Conservation (phyloP, 2,797 vertebrate species). For the Otolemur crassicaudatus region DNA sequence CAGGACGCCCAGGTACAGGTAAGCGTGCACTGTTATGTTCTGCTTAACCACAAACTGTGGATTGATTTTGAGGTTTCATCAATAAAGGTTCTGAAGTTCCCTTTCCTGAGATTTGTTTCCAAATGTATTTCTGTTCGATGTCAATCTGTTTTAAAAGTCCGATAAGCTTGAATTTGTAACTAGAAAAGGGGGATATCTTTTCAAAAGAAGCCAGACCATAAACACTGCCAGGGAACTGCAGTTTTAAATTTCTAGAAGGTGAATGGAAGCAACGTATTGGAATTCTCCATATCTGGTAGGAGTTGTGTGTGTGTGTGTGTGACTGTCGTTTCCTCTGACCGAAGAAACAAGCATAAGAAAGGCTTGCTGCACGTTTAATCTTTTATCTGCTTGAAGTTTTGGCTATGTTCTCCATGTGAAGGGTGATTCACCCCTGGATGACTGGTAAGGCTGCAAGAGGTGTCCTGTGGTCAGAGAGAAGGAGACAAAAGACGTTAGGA, state of each 20-base stretch:
- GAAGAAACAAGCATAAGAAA: not conserved
- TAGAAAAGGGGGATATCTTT: not conserved
- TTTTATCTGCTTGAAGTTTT: not conserved
- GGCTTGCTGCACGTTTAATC: not conserved
- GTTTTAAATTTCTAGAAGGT: not conserved
- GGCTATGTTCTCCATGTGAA: not conserved
- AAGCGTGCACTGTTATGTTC: not conserved
- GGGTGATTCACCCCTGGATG: not conserved
- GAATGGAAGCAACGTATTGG: not conserved
- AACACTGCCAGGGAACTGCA: not conserved
- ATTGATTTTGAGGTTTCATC: not conserved
- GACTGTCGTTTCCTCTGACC: not conserved
- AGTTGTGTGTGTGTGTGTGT: not conserved
- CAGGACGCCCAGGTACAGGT: not conserved
- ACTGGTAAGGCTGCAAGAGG: not conserved
- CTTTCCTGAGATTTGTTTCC: not conserved
- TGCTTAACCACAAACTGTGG: not conserved
- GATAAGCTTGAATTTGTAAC: not conserved
- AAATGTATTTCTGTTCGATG: not conserved
- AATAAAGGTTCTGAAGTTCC: not conserved
- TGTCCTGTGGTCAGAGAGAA: not conserved
- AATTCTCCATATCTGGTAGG: not conserved
- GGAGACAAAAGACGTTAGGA: not conserved
- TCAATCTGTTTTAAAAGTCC: constrained; percentile 51
- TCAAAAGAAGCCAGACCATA: constrained; percentile 17